Base-by-base conservation (phyloP, 2,797 vertebrate genomes). In the Tapirus indicus region DNA sequence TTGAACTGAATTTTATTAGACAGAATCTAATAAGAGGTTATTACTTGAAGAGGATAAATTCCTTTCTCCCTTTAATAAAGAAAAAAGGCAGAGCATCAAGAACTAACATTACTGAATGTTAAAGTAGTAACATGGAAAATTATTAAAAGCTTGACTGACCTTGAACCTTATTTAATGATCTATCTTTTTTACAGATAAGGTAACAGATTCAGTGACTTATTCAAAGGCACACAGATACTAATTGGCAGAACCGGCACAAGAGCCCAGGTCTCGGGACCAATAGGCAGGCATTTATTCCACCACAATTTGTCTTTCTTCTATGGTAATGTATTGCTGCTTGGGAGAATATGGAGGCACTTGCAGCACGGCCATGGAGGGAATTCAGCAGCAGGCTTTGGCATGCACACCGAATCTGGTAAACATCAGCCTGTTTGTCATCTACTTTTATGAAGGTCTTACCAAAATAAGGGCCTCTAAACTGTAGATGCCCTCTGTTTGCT, bases 31-130 rank as follows among this genome's bases (percentile, higher is more conserved):
- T 58, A 17, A 54, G 27, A 54, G 18, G 17, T 88, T 91, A 58
- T 95, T 72, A 72, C 74, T 71, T 44, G 29, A 75, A 92, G 44
- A 68, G 1, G 91, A 87, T 49, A 90, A 77, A 78, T 80, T 82
- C 35, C 14, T 91, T 94, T 90, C 21, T 80, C 71, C 35, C 27
- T 95, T 95, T 64, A 96, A 32, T 58, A 18, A 88, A 96, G 25
- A n/a, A 58, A 92, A 72, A 84, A 52, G 11, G 5, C 2, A 85
- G 0, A 79, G 1, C 35, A 52, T 80, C 13, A 84, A 68, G 32
- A 80, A 32, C 4, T 71, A n/a, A 41, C 16, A 52, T 52, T 52
- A 52, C 14, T 52, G 49, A 52, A 52, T 16, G 49, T 52, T 52
- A 52, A 52, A 52, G 13, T 52, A 52, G 49, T 52, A 52, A 52